These are phyloP conservation scores for Popillia japonica DNA, from an alignment of 1,140 invertebrate species.

Conservation along the genomic window DNA sequence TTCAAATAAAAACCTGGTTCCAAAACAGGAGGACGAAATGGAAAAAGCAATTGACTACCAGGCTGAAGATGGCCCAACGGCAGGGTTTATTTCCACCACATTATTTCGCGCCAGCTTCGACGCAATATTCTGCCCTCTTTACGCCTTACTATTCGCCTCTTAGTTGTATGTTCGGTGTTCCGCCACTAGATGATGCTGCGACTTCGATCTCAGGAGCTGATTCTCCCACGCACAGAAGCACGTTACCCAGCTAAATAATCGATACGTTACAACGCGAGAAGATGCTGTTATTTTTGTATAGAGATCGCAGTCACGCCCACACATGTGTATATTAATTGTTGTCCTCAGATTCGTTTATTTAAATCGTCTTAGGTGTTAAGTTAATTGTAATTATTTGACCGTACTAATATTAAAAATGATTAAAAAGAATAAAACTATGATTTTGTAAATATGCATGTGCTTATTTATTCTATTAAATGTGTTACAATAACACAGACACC, in stretches of 20 bases:
- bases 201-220: constrained; percentile 34
- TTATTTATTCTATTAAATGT: not conserved
- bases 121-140: constrained; percentile 68
- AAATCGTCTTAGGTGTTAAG: constrained; percentile 21
- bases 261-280: not conserved
- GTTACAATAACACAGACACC: no score
- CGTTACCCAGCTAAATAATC: constrained; percentile 5
- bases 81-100: constrained; percentile 78
- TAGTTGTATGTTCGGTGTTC: constrained; percentile 65
- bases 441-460: constrained; percentile 23
- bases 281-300: constrained; percentile 33
- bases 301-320: not conserved
- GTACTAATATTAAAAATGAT: constrained; percentile 22
- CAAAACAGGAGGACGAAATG: constrained; percentile 95
- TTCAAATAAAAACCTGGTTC: constrained; percentile 97
- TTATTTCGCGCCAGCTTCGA: constrained; percentile 69
- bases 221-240: constrained; percentile 34
- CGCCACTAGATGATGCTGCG: constrained; percentile 55
- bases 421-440: not conserved
- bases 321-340: constrained; percentile 29
- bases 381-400: constrained; percentile 30
- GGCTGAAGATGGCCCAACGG: constrained; percentile 86
- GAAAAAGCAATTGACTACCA: constrained; percentile 93
- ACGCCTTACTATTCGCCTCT: constrained; percentile 64
- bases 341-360: constrained; percentile 24